phyloP scores from a whole-genome alignment of 2,113 vertebrate genomes.

The Penelope pileata region DNA sequence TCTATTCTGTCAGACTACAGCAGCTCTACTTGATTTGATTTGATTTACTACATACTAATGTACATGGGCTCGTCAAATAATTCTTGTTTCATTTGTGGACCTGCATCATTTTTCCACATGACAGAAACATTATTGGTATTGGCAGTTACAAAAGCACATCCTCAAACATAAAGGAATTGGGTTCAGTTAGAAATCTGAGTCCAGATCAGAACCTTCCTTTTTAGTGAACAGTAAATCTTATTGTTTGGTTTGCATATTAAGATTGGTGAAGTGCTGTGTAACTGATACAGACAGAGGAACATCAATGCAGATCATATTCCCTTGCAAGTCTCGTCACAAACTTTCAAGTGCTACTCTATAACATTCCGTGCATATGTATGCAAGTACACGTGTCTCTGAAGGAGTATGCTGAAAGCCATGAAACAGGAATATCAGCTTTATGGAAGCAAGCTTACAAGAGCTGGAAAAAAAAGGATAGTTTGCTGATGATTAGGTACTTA shows the following conservation, averaged over 20 bases:
- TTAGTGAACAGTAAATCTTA: conserved; percentile 42
- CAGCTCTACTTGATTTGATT: background rate
- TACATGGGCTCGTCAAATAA: conserved; percentile 32
- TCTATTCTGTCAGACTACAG: background rate
- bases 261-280: conserved; percentile 50
- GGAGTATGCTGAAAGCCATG: background rate
- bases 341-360: background rate
- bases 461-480: background rate
- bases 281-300: conserved; percentile 17
- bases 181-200: conserved; percentile 39
- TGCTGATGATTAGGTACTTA: background rate
- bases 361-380: background rate
- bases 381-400: background rate
- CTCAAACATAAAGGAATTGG: conserved; percentile 21
- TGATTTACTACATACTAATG: too few species aligned
- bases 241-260: conserved; percentile 36
- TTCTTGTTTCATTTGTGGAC: conserved; percentile 8
- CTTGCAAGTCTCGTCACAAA: conserved; percentile 1
- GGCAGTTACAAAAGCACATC: conserved; percentile 46
- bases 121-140: conserved; percentile 47
- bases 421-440: background rate
- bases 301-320: conserved; percentile 38
- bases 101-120: background rate
- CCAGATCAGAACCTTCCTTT: conserved; percentile 46
- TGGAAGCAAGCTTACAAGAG: background rate